Evolutionary conservation across 2,113 vertebrate genomes (phyloP), one percentile per base, ranked within the genome.

Genomic region (Myrmecophaga tridactyla): DNA sequence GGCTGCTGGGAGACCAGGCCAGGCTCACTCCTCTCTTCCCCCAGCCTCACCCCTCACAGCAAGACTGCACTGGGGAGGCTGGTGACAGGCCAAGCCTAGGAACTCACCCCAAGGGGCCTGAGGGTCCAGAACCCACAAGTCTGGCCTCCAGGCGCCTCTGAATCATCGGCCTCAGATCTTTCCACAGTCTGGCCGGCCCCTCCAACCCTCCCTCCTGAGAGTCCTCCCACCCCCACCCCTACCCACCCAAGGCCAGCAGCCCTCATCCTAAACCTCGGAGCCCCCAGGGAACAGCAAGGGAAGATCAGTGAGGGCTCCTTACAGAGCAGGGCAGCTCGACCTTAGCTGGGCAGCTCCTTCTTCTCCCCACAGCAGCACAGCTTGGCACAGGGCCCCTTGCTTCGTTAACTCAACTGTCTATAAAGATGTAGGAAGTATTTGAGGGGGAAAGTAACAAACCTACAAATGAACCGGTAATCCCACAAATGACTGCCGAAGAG

Each of bases 81-180:
- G 48, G 34, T 39, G 56, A 63, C 53, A 13, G 36, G 60, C 72
- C 80, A 89, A 80, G 9, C 36, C 72, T 63, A n/a, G 63, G 51
- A 96, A 46, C 29, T 53, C 67, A 63, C 82, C 75, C 18, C 25
- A 77, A 4, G 4, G 67, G 78, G 69, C 48, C 63, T 51, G n/a
- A 93, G 88, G 94, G 76, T 78, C 89, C 92, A 92, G 81, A 87
- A 86, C 23, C 80, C 84, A 88, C 39, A 81, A 1, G 41, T 73
- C 81, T 72, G 60, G 85, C 84, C 56, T 89, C 80, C 53, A 63
- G 86, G 63, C 31, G 39, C 65, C 76, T 91, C 80, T 95, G 92
- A 96, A 80, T 97, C 90, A 90, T 60, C 27, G n/a, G n/a, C 25
- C 65, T 63, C 62, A 73, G 58, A 90, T 92, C 92, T 69, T 87